Evolutionary conservation across 2,113 vertebrate genomes (phyloP).

Genomic region (Peromyscus californicus): DNA sequence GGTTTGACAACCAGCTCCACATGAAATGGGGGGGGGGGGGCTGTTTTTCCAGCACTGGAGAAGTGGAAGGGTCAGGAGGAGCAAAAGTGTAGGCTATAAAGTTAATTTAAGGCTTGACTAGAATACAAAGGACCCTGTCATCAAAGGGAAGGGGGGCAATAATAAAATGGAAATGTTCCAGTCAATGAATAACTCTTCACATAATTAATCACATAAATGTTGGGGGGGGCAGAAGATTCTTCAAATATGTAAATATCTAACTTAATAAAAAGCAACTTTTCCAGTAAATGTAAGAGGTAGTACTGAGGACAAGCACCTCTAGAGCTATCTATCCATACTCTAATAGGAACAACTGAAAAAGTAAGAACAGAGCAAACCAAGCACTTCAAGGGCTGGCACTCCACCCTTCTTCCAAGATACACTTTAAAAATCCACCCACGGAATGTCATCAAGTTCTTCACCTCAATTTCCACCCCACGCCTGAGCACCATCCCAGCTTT

Average conservation of each 20-base stretch:
- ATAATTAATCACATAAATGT: neutral
- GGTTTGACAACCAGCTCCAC: neutral
- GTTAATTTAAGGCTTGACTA: neutral
- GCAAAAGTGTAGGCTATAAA: neutral
- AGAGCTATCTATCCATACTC: neutral
- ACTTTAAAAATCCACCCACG: neutral
- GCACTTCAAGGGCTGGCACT: neutral
- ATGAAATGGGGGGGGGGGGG: too few species aligned
- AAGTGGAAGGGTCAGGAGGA: neutral
- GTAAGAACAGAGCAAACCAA: neutral
- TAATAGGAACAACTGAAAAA: neutral
- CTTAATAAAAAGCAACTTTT: neutral
- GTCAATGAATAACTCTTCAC: neutral
- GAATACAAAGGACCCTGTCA: neutral
- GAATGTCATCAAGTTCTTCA: neutral
- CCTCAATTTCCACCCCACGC: neutral
- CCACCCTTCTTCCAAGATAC: neutral
- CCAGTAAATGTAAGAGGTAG: neutral
- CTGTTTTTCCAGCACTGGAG: neutral
- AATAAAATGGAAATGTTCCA: neutral
- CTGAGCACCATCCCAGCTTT: neutral
- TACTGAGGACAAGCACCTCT: neutral
- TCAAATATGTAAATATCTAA: neutral
- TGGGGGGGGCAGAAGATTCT: neutral
- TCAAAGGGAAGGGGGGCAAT: too few species aligned